Base-by-base conservation (phyloP, 1,140 invertebrate species). In the Pemphigus obesinymphae region DNA sequence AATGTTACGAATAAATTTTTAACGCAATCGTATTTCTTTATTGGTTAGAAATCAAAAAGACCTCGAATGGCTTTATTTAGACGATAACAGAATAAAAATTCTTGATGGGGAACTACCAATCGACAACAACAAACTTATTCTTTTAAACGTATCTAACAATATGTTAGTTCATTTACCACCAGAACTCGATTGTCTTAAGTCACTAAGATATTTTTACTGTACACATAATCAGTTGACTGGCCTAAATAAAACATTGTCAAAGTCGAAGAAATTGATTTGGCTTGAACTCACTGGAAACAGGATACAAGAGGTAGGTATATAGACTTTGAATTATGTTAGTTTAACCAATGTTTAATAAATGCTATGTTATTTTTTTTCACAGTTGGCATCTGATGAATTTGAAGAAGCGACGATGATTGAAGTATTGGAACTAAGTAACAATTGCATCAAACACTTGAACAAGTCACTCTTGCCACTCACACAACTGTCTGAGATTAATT, bases 361-460 rank as follows among this genome's bases (percentile, higher is more conserved):
- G 10, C 26, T 31, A 15, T 63, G 26, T 34, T 20, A 7, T n/a
- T 53, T 31, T 34, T 85, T 7, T 83, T 88, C 88, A 81, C 85
- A 93, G 92, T 84, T 95, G 76, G 89, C 90, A n/a, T 88, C 90
- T 84, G 91, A 93, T 78, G 93, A 94, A 83, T 95, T 95, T 85
- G 84, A 89, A 23, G 90, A 93, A 83, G 89, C 91, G 3, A 90
- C 91, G 82, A 86, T 88, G 82, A 85, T 95, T 82, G 90, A 92
- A 82, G 90, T 90, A 34, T 86, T 95, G 15, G 88, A 92, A 83
- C 87, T 95, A 26, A 91, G 91, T 0, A 89, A 91, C 84, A 95
- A 95, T 86, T 88, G 91, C 66, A 86, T 95, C 1, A 90, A 89
- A 31, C 90, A 90, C 1, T 85, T 95, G 37, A 94, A 93, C 84